Percentiles rank a stretch among this genome's conserved stretches.
phyloP scores from a whole-genome alignment of 2,888 invertebrate species.

The Aphrophora alni region DNA sequence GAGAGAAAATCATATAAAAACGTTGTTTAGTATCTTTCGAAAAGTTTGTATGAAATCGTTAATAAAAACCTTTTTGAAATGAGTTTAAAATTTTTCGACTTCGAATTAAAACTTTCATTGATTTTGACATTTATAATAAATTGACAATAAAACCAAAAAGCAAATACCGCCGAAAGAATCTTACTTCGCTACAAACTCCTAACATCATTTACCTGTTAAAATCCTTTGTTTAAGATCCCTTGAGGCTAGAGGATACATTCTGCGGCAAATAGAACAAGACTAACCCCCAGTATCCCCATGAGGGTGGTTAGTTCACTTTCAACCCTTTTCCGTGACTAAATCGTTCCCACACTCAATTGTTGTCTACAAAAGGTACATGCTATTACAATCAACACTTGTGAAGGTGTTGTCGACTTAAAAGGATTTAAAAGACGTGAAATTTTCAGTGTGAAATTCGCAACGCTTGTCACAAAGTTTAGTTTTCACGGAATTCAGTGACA shows the following conservation, averaged over 20 bases:
- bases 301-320: not conserved
- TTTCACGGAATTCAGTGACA: not conserved
- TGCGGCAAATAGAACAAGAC: not conserved
- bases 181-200: not conserved
- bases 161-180: not conserved
- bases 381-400: not conserved
- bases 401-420: not conserved
- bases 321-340: not conserved
- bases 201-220: not conserved
- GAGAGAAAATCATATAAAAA: no score
- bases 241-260: not conserved
- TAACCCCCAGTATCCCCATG: not conserved
- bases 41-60: no score
- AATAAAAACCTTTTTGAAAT: no score
- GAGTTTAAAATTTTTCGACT: no score
- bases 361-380: not conserved
- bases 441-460: not conserved
- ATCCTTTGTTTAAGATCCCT: not conserved
- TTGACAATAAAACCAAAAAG: no score
- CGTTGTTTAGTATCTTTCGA: no score
- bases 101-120: no score
- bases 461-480: not conserved
- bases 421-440: not conserved
- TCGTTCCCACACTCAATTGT: not conserved
- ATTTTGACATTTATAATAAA: no score